Base-by-base conservation (phyloP, 2,797 vertebrate species). In the Myotis planiceps region DNA sequence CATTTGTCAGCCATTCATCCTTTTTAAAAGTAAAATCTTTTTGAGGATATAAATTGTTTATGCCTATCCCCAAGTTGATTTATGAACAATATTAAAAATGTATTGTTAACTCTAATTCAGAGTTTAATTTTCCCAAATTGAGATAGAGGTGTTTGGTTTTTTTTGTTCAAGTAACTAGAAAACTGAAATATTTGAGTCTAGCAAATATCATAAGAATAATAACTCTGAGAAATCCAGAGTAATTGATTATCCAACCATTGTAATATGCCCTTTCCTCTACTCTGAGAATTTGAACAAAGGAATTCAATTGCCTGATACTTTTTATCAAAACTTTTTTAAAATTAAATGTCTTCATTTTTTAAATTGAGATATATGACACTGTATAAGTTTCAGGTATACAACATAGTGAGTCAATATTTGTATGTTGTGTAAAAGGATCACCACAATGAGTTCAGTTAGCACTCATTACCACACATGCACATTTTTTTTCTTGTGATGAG, bases 181-280 rank as follows among this genome's bases (percentile, higher is more conserved):
- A 90, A 51, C 25, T 16, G n/a, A 94, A 92, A 68, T 92, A 68
- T 82, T 78, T 47, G 32, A 95, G 65, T 19, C 37, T 74, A 85
- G 21, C 5, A 49, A 92, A 27, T 68, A 55, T 42, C 60, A 68
- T 65, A 29, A 49, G 4, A 69, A 37, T 87, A 45, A 55, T 53
- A 89, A 79, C 27, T 91, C 72, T 29, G 53, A 34, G 13, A 76
- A 95, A 66, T 75, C 9, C 65, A 75, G 27, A 55, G 12, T 71
- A 72, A 84, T 76, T 72, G 66, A 71, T 39, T 81, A 87, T 21
- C 15, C 9, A 29, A 5, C 3, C n/a, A 39, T 27, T 29, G 4
- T 53, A 25, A 78, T 65, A 71, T 49, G 10, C 2, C 10, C 19
- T 81, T 88, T 74, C 14, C 23, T 79, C 45, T 55, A n/a, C 34